A percentile compares a stretch with the other conserved stretches of the same genome.
These are phyloP conservation scores for Leucoraja erinaceus DNA, from an alignment of 2,113 vertebrate species.

Conservation along the genomic window DNA sequence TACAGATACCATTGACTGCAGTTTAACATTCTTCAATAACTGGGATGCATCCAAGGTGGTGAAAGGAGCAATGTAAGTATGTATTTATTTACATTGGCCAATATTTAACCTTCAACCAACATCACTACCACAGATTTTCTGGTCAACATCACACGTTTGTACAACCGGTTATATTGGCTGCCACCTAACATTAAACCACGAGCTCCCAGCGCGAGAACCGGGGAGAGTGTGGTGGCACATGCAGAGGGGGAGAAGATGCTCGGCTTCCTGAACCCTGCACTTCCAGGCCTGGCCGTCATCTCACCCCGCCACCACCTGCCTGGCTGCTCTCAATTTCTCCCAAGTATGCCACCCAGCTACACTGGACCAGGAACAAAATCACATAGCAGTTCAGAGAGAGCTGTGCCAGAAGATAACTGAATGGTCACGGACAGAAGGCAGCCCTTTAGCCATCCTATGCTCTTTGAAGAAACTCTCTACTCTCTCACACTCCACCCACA, in stretches of 20 bases:
- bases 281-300: no score
- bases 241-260: neutral
- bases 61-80: neutral
- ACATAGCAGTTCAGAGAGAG: no score
- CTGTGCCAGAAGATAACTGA: neutral
- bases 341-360: no score
- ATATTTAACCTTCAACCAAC: no score
- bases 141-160: no score
- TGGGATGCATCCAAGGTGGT: neutral
- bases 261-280: neutral
- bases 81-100: neutral
- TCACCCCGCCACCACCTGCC: neutral
- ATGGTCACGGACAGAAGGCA: neutral
- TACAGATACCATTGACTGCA: neutral
- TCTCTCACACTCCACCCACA: neutral
- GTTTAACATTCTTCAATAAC: neutral
- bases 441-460: neutral
- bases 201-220: no score
- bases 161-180: no score
- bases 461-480: neutral
- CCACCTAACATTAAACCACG: no score
- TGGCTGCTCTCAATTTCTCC: neutral
- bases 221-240: neutral
- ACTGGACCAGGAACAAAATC: no score
- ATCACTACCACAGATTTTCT: no score